These are phyloP conservation scores for Phyllostomus hastatus DNA, from an alignment of 2,113 vertebrate species.

Conservation along the genomic window DNA sequence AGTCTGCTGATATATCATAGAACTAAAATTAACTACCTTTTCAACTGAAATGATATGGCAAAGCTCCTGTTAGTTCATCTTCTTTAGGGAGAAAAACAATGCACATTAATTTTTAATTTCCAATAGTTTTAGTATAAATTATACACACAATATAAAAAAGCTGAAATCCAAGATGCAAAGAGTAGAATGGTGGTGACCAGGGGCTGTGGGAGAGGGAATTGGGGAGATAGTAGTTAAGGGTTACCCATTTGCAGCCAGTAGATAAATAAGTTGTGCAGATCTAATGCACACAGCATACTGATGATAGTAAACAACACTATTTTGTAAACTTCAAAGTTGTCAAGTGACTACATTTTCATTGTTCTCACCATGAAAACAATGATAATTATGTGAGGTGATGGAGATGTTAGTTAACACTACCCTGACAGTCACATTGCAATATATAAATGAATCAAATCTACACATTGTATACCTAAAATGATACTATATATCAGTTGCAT, in stretches of 20 bases:
- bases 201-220: fast-evolving
- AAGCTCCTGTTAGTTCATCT: background rate
- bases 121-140: background rate
- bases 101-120: background rate
- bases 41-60: background rate
- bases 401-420: background rate
- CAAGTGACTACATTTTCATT: background rate
- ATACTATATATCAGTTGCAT: background rate
- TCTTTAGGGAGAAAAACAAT: background rate
- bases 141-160: background rate
- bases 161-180: background rate
- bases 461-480: background rate
- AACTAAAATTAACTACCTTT: background rate
- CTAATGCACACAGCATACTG: background rate
- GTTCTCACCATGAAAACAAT: background rate
- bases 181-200: background rate
- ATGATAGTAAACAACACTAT: background rate
- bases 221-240: background rate
- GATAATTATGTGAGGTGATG: background rate
- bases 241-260: background rate
- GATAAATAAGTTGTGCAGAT: background rate
- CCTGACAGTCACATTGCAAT: background rate
- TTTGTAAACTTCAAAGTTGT: background rate
- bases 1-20: background rate
- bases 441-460: background rate